Conservation (phyloP, 2,113 vertebrate species). For the Percina caprodes region DNA sequence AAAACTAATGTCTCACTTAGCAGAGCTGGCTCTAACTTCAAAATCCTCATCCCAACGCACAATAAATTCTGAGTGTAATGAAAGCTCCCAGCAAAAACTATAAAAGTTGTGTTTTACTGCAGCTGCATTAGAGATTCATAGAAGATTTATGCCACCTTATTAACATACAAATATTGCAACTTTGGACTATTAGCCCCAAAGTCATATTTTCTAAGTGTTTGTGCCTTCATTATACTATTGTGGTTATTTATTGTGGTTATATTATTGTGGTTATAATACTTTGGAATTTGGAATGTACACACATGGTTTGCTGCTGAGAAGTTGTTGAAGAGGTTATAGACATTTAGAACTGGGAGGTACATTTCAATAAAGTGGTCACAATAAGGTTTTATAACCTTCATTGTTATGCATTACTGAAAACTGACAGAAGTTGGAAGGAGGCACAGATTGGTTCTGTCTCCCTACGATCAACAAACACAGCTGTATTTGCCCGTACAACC, state of each 20-base stretch:
- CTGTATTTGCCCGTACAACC: background rate
- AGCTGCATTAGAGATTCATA: slow-evolving; percentile 13
- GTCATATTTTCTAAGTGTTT: background rate
- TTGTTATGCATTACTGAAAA: background rate
- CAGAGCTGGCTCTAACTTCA: slow-evolving; percentile 32
- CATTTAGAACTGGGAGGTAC: background rate
- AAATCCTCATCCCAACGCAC: slow-evolving; percentile 15
- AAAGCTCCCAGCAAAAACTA: slow-evolving; percentile 20
- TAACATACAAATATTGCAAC: slow-evolving; percentile 24
- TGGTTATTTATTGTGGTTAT: too few relatives aligned
- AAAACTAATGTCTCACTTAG: slow-evolving; percentile 68
- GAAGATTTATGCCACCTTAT: slow-evolving; percentile 13
- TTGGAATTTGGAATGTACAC: too few relatives aligned
- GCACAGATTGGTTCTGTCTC: background rate
- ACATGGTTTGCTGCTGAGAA: background rate
- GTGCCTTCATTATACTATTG: background rate
- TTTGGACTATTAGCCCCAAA: background rate
- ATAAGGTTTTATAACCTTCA: background rate
- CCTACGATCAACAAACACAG: background rate
- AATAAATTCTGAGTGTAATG: slow-evolving; percentile 34
- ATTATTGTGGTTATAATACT: background rate
- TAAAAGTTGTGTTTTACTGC: slow-evolving; percentile 10
- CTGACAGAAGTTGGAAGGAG: background rate
- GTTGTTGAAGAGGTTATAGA: background rate
- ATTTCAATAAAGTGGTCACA: background rate